phyloP scores from a whole-genome alignment of 2,888 invertebrate species.

The Diachrysia chrysitis region DNA sequence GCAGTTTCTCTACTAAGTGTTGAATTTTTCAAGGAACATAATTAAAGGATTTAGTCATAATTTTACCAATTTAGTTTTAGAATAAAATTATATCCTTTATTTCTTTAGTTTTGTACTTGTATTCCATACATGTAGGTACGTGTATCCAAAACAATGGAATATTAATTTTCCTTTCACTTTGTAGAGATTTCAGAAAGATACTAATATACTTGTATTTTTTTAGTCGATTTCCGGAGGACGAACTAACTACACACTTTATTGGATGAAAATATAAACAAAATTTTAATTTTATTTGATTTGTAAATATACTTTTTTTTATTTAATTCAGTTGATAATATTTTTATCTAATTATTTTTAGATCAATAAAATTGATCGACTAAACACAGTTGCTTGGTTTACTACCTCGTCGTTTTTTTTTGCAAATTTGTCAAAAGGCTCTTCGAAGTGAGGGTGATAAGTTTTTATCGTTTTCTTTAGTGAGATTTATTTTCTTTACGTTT shows the following conservation, averaged over 20 bases:
- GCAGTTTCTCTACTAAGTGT: neutral
- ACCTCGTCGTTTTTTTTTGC: slow-evolving; percentile 51
- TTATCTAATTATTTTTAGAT: too few relatives aligned
- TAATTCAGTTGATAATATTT: too few relatives aligned
- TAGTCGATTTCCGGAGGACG: neutral
- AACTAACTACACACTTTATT: neutral
- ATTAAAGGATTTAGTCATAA: neutral
- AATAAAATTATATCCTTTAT: neutral
- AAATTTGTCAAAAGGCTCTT: slow-evolving; percentile 73
- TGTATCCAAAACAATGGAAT: neutral
- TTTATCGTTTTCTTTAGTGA: slow-evolving; percentile 80
- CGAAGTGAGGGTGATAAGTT: slow-evolving; percentile 72
- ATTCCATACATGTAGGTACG: neutral
- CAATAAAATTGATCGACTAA: slow-evolving; percentile 39
- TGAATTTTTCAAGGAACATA: neutral
- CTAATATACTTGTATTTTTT: neutral
- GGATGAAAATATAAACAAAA: neutral
- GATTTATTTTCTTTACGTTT: slow-evolving; percentile 77
- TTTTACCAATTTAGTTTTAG: neutral
- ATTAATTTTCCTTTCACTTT: neutral
- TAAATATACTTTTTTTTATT: neutral
- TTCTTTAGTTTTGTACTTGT: too few relatives aligned
- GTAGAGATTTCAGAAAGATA: neutral
- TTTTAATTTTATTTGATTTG: neutral
- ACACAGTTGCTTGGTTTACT: slow-evolving; percentile 24